A percentile compares a stretch with the other conserved stretches of the same genome.
Evolutionary conservation across 2,888 invertebrate genomes (phyloP).

Genomic region (Drosophila lacicola): DNA sequence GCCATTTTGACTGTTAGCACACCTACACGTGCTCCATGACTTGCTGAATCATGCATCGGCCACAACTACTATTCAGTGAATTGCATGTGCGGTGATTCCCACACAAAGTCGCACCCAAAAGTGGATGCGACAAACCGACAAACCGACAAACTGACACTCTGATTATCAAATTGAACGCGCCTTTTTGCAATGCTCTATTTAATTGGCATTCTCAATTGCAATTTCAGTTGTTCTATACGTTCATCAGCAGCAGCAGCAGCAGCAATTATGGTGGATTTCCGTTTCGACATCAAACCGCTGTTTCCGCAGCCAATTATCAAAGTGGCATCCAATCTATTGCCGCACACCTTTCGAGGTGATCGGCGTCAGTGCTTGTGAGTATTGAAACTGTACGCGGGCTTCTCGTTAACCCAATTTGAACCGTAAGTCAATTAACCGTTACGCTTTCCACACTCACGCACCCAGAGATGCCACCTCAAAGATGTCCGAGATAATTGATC

Average conservation of each 20-base stretch:
- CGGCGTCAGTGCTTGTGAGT: constrained; percentile 86
- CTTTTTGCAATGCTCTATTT: constrained; percentile 73
- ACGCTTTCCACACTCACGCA: constrained; percentile 71
- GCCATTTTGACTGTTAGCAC: constrained; percentile 27
- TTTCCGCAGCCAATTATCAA: constrained; percentile 86
- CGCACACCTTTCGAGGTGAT: constrained; percentile 86
- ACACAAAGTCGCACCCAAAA: constrained; percentile 55
- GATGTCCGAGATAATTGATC: constrained; percentile 88
- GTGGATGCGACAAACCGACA: constrained; percentile 9
- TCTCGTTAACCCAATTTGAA: constrained; percentile 13
- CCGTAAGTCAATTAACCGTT: constrained; percentile 52
- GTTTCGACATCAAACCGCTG: constrained; percentile 86
- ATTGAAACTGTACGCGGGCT: constrained; percentile 72
- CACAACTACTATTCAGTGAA: constrained; percentile 37
- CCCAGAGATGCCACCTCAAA: constrained; percentile 87
- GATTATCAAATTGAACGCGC: constrained; percentile 65
- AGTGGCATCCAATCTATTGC: constrained; percentile 86
- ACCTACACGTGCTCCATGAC: constrained; percentile 47
- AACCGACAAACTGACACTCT: constrained; percentile 6
- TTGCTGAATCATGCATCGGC: constrained; percentile 56
- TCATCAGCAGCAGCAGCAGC: constrained; percentile 18
- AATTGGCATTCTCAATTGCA: constrained; percentile 57
- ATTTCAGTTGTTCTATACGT: constrained; percentile 42
- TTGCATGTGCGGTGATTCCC: constrained; percentile 71
- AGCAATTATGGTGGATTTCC: constrained; percentile 86